These are phyloP conservation scores for Melanotaenia trifasciata DNA, from an alignment of 2,797 vertebrate species.

Conservation along the genomic window DNA sequence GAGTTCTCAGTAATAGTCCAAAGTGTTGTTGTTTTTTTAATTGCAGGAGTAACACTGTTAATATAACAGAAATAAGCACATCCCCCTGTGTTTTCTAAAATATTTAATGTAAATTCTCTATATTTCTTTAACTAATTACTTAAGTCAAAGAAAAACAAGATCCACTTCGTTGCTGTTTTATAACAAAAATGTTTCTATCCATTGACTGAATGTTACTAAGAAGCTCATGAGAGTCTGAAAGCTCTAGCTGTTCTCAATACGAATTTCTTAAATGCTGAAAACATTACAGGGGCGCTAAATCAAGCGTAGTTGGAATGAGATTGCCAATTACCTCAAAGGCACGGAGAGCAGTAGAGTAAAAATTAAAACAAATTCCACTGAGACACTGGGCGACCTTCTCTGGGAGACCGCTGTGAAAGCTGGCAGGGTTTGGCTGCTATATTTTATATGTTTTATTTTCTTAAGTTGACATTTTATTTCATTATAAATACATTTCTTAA, in stretches of 20 bases:
- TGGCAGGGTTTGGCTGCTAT: constrained; percentile 63
- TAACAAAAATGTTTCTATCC: constrained; percentile 52
- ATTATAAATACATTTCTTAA: constrained; percentile 72
- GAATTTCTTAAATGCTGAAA: constrained; percentile 67
- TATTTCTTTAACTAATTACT: constrained; percentile 40
- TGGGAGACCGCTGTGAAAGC: constrained; percentile 52
- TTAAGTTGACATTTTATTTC: constrained; percentile 74
- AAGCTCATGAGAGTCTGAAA: constrained; percentile 44
- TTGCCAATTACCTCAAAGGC: constrained; percentile 78
- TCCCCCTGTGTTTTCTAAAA: constrained; percentile 3
- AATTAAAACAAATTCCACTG: constrained; percentile 73
- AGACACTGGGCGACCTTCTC: constrained; percentile 57
- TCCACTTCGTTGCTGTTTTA: constrained; percentile 44
- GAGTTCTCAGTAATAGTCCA: constrained; percentile 37
- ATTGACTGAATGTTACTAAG: constrained; percentile 55
- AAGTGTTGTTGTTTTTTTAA: constrained; percentile 24
- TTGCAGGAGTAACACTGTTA: constrained; percentile 19
- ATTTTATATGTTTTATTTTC: constrained; percentile 74
- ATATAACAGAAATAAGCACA: constrained; percentile 20
- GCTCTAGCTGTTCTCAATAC: constrained; percentile 55
- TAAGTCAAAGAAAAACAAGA: constrained; percentile 31
- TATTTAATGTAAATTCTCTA: constrained; percentile 26
- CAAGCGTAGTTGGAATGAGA: constrained; percentile 76
- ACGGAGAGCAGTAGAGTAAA: constrained; percentile 49
- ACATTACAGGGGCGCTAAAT: constrained; percentile 74